A percentile compares a stretch with the other conserved stretches of the same genome.
These are phyloP conservation scores for Emmelina monodactyla DNA, from an alignment of 2,888 invertebrate genomes.

Conservation along the genomic window DNA sequence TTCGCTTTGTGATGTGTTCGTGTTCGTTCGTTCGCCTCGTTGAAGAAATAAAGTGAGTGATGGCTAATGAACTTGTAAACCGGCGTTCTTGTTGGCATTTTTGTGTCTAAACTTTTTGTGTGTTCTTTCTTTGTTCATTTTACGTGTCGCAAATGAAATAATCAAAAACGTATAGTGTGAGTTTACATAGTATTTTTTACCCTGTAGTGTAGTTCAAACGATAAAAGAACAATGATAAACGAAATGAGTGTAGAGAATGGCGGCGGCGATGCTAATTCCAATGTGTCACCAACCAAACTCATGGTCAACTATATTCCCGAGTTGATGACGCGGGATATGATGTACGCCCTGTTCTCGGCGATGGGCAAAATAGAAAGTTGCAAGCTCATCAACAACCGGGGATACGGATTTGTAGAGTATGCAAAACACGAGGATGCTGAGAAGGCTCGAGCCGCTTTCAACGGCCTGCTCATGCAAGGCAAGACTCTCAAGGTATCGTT, in stretches of 20 bases:
- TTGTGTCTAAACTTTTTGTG: slow-evolving; percentile 49
- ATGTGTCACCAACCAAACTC: slow-evolving; percentile 66
- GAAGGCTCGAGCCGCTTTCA: slow-evolving; percentile 60
- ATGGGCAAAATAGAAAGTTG: slow-evolving; percentile 64
- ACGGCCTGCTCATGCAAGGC: slow-evolving; percentile 61
- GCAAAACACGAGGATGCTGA: slow-evolving; percentile 63
- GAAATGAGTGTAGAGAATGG: slow-evolving; percentile 59
- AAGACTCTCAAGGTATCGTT: slow-evolving; percentile 62
- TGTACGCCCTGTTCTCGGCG: slow-evolving; percentile 62
- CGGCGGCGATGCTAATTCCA: slow-evolving; percentile 61
- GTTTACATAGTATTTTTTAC: slow-evolving; percentile 51
- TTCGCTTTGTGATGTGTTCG: too few species aligned
- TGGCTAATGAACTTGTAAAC: slow-evolving; percentile 60
- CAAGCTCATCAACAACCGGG: slow-evolving; percentile 58
- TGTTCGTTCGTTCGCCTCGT: slow-evolving; percentile 5
- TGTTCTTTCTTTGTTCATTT: slow-evolving; percentile 58
- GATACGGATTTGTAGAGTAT: slow-evolving; percentile 61
- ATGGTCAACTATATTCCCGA: slow-evolving; percentile 66
- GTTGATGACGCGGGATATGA: slow-evolving; percentile 63
- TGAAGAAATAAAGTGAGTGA: slow-evolving; percentile 21
- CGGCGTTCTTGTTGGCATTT: slow-evolving; percentile 60
- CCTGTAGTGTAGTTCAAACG: slow-evolving; percentile 54
- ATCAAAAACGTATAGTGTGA: slow-evolving; percentile 38
- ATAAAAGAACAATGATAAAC: slow-evolving; percentile 52
- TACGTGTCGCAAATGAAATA: slow-evolving; percentile 55